Base-by-base conservation (phyloP, 2,797 vertebrate species). In the Melanotaenia maccullochi region DNA sequence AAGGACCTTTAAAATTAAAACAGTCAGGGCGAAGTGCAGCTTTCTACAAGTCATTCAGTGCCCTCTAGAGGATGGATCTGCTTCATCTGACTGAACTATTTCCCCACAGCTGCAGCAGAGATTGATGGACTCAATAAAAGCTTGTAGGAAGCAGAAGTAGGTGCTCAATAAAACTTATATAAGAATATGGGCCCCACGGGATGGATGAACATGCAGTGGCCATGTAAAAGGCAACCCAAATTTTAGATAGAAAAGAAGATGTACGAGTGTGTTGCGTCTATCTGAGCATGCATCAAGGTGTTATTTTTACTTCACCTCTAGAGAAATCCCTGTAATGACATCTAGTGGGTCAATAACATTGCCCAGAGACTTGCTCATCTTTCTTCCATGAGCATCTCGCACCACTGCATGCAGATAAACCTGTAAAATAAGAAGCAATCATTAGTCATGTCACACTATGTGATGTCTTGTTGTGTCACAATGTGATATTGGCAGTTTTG, bases 361-460 rank as follows among this genome's bases (percentile, higher is more conserved):
- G 61, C 97, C 97, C 28, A 98, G 93, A 42, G 97, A 98, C 81
- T 98, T 98, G 93, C 97, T 98, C 97, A 98, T 98, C 89, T 97
- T 98, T 76, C 96, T 94, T 18, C 97, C 97, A 0, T 98, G 97
- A 51, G 97, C 95, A 3, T 98, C 97, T 2, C 97, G 93, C 56
- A 98, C 96, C 3, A 98, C 95, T 0, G 97, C 97, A 0, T 98
- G 97, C 61, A 98, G 94, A 85, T 98, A 98, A 57, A 98, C 97
- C 97, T 97, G 36, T 30, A 40, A 18, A n/a, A 18, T n/a, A 1
- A 60, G 11, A 5, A 3, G 20, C 9, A 4, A 42, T 12, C 40
- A 40, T 63, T 32, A 28, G 28, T 44, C 58, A 18, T 14, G 38
- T 68, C 2, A 51, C 57, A 33, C 18, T 9, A 33, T 4, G 58